phyloP scores from a whole-genome alignment of 1,140 invertebrate species.

The Rhopalosiphum maidis region DNA sequence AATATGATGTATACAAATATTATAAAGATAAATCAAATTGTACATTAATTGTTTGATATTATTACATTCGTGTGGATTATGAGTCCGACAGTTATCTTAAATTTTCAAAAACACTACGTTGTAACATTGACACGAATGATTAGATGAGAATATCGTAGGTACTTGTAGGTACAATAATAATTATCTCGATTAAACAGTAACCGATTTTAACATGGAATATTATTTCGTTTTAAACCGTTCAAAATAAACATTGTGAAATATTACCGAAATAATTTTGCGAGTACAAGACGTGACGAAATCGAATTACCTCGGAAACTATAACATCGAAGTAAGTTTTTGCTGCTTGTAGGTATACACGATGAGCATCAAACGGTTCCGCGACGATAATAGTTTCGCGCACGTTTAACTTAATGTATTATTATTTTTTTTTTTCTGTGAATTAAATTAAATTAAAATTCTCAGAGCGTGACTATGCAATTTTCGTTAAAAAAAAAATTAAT shows the following conservation, averaged over 20 bases:
- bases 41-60: background rate
- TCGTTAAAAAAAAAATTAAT: background rate
- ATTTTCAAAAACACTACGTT: background rate
- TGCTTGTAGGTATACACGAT: background rate
- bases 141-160: background rate
- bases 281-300: background rate
- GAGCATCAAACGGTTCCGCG: background rate
- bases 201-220: background rate
- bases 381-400: background rate
- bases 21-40: background rate
- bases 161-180: background rate
- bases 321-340: background rate
- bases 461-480: background rate
- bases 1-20: background rate
- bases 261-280: background rate
- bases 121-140: background rate
- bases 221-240: background rate
- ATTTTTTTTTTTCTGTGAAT: background rate
- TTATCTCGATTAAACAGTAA: no score
- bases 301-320: background rate
- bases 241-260: background rate
- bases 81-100: background rate
- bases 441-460: conserved; percentile 30
- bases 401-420: background rate
- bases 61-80: background rate